Base-by-base conservation (phyloP, 1,140 invertebrate genomes). In the Ceratosolen fusciceps region DNA sequence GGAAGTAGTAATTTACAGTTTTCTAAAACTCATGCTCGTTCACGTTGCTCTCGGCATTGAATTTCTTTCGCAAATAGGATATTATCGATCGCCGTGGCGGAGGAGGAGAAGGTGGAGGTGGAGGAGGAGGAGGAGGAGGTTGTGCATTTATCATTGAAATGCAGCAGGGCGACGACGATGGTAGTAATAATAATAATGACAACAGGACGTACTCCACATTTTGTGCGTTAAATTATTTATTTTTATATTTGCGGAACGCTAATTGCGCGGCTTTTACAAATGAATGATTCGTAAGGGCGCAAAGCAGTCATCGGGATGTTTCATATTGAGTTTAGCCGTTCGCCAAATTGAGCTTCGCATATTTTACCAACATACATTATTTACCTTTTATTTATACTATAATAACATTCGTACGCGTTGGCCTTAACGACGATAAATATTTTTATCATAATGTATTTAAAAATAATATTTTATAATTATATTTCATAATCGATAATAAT, bases 171-270 rank as follows among this genome's bases (percentile, higher is more conserved):
- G 12, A 43, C 39, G 16, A 14, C 19, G 10, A 29, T 43, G 12
- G 24, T 39, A 24, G 16, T 39, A 12, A 43, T 67, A 43, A 26
- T 24, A 26, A 43, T 26, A 24, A 24, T 43, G 60, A 58, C 60
- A 56, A 58, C 29, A 70, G n/a, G n/a, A 39, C 49, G 29, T 60
- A 79, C 78, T 56, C 49, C 14, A 79, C 52, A n/a, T 71, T 34
- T 76, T 76, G 71, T 82, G 80, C 78, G 62, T 74, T 80, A 80
- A 80, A 80, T 75, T 80, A 80, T 80, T 80, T 80, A 80, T 80
- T 80, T 75, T 75, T 24, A 75, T 80, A 71, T 52, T 75, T 80
- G 52, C 29, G 52, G 52, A 75, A 80, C 65, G 78, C 73, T 75
- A 80, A 58, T 80, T 75, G 75, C 78, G 72, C 78, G 58, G 73